A percentile compares a stretch with the other conserved stretches of the same genome.
These are phyloP conservation scores for Drosophila incognita DNA, from an alignment of 2,888 invertebrate genomes.

Conservation along the genomic window DNA sequence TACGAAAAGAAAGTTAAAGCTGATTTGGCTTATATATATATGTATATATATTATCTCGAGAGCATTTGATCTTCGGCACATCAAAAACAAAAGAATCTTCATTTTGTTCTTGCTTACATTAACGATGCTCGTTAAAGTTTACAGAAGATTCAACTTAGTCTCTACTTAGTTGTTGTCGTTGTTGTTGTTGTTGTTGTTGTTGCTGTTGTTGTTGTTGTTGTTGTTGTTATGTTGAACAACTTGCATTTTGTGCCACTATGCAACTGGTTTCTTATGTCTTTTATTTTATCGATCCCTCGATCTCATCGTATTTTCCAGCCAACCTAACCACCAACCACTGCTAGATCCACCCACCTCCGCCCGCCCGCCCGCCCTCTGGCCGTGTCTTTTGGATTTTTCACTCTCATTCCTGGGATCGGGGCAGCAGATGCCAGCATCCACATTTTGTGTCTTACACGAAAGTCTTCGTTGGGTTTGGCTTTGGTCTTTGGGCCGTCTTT, in stretches of 20 bases:
- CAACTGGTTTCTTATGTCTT: slow-evolving; percentile 37
- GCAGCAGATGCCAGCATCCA: slow-evolving; percentile 28
- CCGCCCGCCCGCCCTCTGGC: neutral
- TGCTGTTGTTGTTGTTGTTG: slow-evolving; percentile 1
- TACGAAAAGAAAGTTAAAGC: neutral
- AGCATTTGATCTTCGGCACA: neutral
- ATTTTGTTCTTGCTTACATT: neutral
- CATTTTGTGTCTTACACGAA: slow-evolving; percentile 39
- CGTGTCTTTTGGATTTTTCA: slow-evolving; percentile 54
- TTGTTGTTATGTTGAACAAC: neutral
- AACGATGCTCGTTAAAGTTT: neutral
- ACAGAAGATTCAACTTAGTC: slow-evolving; percentile 1
- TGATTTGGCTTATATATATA: no score
- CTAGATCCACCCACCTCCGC: slow-evolving; percentile 14
- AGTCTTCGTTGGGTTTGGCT: slow-evolving; percentile 30
- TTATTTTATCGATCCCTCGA: slow-evolving; percentile 46
- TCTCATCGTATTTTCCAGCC: slow-evolving; percentile 44
- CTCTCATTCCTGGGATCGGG: slow-evolving; percentile 54
- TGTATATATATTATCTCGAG: neutral
- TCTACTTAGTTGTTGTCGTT: neutral
- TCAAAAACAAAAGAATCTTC: neutral
- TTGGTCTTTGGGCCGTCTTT: slow-evolving; percentile 43
- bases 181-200: neutral
- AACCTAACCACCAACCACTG: neutral
- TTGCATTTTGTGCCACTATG: slow-evolving; percentile 49